These are phyloP conservation scores for Sinhomidia bicolor DNA, from an alignment of 2,888 invertebrate genomes.

Conservation along the genomic window DNA sequence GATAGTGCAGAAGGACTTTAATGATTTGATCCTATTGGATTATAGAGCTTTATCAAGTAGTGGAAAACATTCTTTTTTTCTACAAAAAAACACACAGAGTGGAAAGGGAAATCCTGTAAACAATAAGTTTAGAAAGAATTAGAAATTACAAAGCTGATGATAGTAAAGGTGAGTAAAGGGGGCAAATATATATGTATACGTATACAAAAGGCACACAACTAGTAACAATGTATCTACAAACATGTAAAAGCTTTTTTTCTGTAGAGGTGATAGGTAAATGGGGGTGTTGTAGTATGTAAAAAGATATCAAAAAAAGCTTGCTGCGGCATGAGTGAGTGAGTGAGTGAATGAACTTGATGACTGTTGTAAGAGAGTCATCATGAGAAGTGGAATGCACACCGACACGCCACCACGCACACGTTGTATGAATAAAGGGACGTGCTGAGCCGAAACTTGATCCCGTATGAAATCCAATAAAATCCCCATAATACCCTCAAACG, in stretches of 20 bases:
- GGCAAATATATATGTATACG: not conserved
- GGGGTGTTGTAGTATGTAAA: not conserved
- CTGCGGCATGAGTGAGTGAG: not conserved
- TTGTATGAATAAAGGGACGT: conserved; percentile 62
- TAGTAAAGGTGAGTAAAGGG: not conserved
- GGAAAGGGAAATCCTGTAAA: not conserved
- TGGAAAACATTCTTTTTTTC: conserved; percentile 34
- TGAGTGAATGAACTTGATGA: conserved; percentile 26
- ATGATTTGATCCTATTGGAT: conserved; percentile 77
- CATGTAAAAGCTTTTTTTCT: no score
- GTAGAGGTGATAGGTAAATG: no score
- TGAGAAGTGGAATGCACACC: conserved; percentile 15
- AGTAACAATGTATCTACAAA: no score
- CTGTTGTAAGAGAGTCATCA: conserved; percentile 36
- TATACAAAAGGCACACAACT: not conserved
- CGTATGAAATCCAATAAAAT: conserved; percentile 72
- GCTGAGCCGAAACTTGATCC: conserved; percentile 63
- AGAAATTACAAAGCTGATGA: conserved; percentile 17
- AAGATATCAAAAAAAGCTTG: not conserved
- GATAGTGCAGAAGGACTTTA: conserved; percentile 66
- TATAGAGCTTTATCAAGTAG: conserved; percentile 69
- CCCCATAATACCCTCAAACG: conserved; percentile 61
- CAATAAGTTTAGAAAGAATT: conserved; percentile 9
- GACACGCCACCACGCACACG: not conserved
- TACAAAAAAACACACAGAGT: not conserved